Percentiles rank a stretch among this genome's conserved stretches.
These are phyloP conservation scores for Rhineura floridana DNA, from an alignment of 2,113 vertebrate genomes.

Conservation along the genomic window DNA sequence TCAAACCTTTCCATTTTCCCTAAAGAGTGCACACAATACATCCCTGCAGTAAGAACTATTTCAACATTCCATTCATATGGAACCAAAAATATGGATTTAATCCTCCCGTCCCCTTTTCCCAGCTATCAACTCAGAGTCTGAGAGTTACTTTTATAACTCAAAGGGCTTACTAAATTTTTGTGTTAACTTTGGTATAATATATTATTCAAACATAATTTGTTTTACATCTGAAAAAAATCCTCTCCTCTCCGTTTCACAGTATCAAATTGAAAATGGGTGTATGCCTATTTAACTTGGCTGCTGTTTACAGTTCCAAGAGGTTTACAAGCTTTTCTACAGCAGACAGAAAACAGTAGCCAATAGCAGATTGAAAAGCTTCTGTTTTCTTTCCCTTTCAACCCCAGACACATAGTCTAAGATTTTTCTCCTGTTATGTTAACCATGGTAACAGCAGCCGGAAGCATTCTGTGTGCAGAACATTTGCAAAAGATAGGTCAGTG, in stretches of 20 bases:
- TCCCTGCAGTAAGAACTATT: background rate
- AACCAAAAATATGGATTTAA: background rate
- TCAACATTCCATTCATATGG: background rate
- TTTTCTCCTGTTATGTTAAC: slow-evolving; percentile 7
- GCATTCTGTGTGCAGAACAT: background rate
- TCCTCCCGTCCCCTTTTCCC: background rate
- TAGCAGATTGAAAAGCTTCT: slow-evolving; percentile 56
- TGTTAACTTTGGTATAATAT: background rate
- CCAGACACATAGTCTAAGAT: slow-evolving; percentile 19
- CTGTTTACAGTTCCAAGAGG: slow-evolving; percentile 54
- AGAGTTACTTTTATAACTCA: background rate
- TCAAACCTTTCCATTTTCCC: background rate
- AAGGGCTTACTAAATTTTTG: background rate
- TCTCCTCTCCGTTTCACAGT: slow-evolving; percentile 6
- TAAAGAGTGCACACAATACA: background rate
- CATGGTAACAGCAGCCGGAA: slow-evolving; percentile 28
- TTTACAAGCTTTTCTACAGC: slow-evolving; percentile 59
- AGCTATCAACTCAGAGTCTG: background rate
- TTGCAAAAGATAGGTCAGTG: background rate
- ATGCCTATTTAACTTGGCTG: slow-evolving; percentile 52
- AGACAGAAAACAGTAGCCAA: slow-evolving; percentile 59
- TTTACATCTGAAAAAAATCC: slow-evolving; percentile 3
- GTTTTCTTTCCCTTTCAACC: slow-evolving; percentile 46
- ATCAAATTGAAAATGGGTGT: slow-evolving; percentile 36
- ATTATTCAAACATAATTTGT: background rate